These are phyloP conservation scores for Corythucha ciliata DNA, from an alignment of 2,888 invertebrate species.

Conservation along the genomic window DNA sequence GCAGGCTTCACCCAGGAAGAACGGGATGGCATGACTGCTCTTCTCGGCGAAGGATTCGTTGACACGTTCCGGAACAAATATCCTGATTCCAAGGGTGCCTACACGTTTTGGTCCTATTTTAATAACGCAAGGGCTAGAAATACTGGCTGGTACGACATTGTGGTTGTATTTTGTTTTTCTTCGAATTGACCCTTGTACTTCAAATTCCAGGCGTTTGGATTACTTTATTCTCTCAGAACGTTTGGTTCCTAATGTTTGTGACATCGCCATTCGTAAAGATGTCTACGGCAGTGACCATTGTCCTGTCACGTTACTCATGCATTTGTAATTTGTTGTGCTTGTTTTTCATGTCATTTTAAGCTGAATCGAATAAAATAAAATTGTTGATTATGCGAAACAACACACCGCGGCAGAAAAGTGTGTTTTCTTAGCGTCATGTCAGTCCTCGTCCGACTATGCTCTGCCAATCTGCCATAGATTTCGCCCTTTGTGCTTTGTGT, in stretches of 20 bases:
- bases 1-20: slow-evolving; percentile 96
- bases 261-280: slow-evolving; percentile 68
- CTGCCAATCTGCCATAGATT: too few species aligned
- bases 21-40: slow-evolving; percentile 76
- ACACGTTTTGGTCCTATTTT: slow-evolving; percentile 96
- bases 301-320: slow-evolving; percentile 71
- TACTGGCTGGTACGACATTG: slow-evolving; percentile 72
- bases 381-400: too few species aligned
- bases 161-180: not conserved
- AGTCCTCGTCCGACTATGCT: too few species aligned
- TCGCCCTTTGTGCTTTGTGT: too few species aligned
- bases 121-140: slow-evolving; percentile 76
- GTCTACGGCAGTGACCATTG: slow-evolving; percentile 95
- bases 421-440: too few species aligned
- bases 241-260: slow-evolving; percentile 66
- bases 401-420: too few species aligned
- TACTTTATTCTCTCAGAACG: slow-evolving; percentile 86
- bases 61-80: slow-evolving; percentile 79
- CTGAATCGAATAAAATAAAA: too few species aligned
- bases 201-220: slow-evolving; percentile 81
- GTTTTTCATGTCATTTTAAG: too few species aligned
- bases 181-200: not conserved
- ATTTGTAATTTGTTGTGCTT: too few species aligned
- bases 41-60: slow-evolving; percentile 70
- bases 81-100: slow-evolving; percentile 71